Evolutionary conservation across 2,113 vertebrate genomes (phyloP), one percentile per base, ranked within the genome.

Genomic region (Perccottus glenii): DNA sequence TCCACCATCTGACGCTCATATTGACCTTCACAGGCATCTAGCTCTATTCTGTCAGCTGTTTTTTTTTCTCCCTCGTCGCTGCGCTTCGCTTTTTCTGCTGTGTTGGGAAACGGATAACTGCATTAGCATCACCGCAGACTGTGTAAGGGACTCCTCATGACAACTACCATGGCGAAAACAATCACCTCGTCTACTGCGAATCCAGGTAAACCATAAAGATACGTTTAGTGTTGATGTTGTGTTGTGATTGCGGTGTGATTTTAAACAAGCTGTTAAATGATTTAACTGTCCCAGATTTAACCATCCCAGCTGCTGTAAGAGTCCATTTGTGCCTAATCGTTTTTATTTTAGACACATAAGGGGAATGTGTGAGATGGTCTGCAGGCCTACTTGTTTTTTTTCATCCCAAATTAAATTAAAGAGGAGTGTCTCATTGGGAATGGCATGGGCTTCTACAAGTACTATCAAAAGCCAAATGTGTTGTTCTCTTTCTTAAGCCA

Each of bases 151-250:
- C 59, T 36, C 51, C 62, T 44, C 60, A 65, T 47, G 64, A 56
- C 52, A 32, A 12, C 64, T 27, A 60, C 82, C 61, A 93, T 93
- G 91, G 90, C 82, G 70, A 89, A 84, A 81, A 71, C 75, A 35
- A 61, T 65, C 56, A 6, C 81, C 11, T 64, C 87, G 15, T 71
- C 77, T 42, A 59, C 48, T 43, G 47, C 70, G 32, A 43, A 76
- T 27, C 43, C 89, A 91, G 91, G 92, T 92, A 82, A 78, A 78
- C 14, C 16, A 2, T n/a, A 14, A 1, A 27, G 9, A 2, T 4
- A 12, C 43, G 15, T 14, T 47, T 11, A 5, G 0, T 11, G 3
- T 9, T 46, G 12, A 11, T 36, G 63, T 8, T 53, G 15, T n/a
- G n/a, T n/a, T n/a, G n/a, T n/a, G n/a, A n/a, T n/a, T n/a, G n/a